phyloP scores from a whole-genome alignment of 2,888 invertebrate species.

The Phaedon cochleariae region DNA sequence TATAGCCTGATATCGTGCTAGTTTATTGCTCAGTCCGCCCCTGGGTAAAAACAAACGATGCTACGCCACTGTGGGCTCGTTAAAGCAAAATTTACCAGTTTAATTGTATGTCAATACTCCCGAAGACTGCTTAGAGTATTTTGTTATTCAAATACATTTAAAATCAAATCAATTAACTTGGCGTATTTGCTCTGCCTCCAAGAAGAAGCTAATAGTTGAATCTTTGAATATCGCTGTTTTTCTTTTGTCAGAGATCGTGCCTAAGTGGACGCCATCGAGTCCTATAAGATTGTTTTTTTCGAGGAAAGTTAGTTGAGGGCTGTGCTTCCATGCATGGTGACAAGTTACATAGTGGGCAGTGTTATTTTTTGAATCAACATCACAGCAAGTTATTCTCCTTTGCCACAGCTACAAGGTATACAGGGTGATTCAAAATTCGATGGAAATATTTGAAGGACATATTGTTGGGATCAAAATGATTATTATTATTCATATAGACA shows the following conservation, averaged over 20 bases:
- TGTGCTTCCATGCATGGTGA: not conserved
- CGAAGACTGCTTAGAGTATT: constrained; percentile 40
- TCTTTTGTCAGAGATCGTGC: constrained; percentile 50
- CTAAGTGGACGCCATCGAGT: constrained; percentile 47
- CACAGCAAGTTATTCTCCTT: too few relatives aligned
- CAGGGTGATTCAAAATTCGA: too few relatives aligned
- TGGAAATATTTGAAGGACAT: too few relatives aligned
- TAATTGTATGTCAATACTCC: constrained; percentile 51
- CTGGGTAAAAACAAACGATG: not conserved
- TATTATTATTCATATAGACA: too few relatives aligned
- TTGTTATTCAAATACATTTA: constrained; percentile 53
- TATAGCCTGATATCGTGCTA: too few relatives aligned
- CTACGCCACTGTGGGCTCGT: constrained; percentile 24
- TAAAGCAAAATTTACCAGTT: constrained; percentile 42
- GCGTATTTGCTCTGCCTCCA: constrained; percentile 46
- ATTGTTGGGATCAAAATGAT: too few relatives aligned
- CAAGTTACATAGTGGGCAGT: not conserved
- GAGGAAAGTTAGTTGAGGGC: constrained; percentile 9
- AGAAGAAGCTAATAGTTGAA: constrained; percentile 44
- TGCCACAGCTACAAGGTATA: too few relatives aligned
- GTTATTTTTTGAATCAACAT: too few relatives aligned
- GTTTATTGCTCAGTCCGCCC: too few relatives aligned
- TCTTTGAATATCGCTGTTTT: constrained; percentile 37
- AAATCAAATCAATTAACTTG: constrained; percentile 54
- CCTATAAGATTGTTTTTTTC: constrained; percentile 37